Percentiles rank a stretch among this genome's conserved stretches.
Evolutionary conservation across 2,888 invertebrate genomes (phyloP).

Genomic region (Amphimallon solstitiale): DNA sequence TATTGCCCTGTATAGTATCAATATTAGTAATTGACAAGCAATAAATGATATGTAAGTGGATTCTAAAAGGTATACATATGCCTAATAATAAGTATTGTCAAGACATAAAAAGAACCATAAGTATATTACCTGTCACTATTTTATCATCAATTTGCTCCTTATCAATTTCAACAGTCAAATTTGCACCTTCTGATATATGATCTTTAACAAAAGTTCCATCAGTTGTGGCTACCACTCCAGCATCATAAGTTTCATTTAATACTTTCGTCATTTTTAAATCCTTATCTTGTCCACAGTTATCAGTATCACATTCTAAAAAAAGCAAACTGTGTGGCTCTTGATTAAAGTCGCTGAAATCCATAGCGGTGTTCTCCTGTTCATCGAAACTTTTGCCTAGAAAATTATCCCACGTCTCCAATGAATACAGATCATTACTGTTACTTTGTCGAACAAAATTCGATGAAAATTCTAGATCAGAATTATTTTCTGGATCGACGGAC

Average conservation of each 20-base stretch:
- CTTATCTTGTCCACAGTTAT: neutral
- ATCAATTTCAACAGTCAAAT: conserved; percentile 13
- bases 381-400: conserved; percentile 60
- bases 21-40: too few species aligned
- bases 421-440: conserved; percentile 54
- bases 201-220: conserved; percentile 25
- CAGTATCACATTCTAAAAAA: conserved; percentile 49
- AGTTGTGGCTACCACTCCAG: neutral
- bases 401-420: conserved; percentile 63
- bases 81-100: too few species aligned
- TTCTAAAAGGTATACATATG: too few species aligned
- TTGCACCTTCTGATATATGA: conserved; percentile 4
- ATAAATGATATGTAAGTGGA: too few species aligned
- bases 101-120: neutral
- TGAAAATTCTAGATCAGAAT: conserved; percentile 67
- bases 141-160: conserved; percentile 1
- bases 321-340: conserved; percentile 58
- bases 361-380: conserved; percentile 49
- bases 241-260: conserved; percentile 43
- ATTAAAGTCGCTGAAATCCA: conserved; percentile 54
- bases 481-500: conserved; percentile 63
- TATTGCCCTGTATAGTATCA: too few species aligned
- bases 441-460: conserved; percentile 65
- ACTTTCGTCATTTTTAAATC: conserved; percentile 17
- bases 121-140: conserved; percentile 1